phyloP scores from a whole-genome alignment of 2,113 vertebrate genomes.

The Seriola rivoliana region DNA sequence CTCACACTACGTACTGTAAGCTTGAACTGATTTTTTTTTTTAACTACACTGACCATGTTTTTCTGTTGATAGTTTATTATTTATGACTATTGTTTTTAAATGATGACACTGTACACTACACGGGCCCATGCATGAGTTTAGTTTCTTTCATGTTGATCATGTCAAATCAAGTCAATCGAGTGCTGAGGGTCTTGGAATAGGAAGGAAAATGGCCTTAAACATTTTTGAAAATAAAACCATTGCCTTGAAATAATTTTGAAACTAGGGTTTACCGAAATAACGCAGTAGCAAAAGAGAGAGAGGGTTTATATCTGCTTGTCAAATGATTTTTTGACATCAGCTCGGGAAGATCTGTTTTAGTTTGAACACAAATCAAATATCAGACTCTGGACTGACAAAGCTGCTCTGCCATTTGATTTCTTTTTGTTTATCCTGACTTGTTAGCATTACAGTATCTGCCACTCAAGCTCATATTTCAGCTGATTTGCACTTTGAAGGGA shows the following conservation, averaged over 20 bases:
- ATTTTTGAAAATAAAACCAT: background rate
- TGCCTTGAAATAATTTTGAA: slow-evolving; percentile 20
- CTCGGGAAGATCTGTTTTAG: background rate
- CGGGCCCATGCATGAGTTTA: slow-evolving; percentile 31
- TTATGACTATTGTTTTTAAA: slow-evolving; percentile 19
- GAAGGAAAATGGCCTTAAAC: slow-evolving; percentile 27
- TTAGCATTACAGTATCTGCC: background rate
- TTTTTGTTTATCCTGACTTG: background rate
- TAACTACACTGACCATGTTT: slow-evolving; percentile 3
- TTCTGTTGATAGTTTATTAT: slow-evolving; percentile 15
- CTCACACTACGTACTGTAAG: slow-evolving; percentile 11
- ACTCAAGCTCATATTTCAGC: slow-evolving; percentile 31
- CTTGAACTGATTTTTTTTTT: background rate
- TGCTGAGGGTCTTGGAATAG: background rate
- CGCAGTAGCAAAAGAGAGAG: background rate
- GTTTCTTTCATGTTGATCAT: background rate
- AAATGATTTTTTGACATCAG: background rate
- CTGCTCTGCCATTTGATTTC: background rate
- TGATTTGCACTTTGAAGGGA: slow-evolving; percentile 3
- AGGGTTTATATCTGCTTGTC: background rate
- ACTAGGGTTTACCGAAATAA: background rate
- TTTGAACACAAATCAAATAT: slow-evolving; percentile 12
- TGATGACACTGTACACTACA: slow-evolving; percentile 20
- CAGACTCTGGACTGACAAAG: background rate
- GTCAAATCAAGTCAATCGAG: background rate